Base-by-base conservation (phyloP, 2,797 vertebrate genomes). In the Sebastes itinus region DNA sequence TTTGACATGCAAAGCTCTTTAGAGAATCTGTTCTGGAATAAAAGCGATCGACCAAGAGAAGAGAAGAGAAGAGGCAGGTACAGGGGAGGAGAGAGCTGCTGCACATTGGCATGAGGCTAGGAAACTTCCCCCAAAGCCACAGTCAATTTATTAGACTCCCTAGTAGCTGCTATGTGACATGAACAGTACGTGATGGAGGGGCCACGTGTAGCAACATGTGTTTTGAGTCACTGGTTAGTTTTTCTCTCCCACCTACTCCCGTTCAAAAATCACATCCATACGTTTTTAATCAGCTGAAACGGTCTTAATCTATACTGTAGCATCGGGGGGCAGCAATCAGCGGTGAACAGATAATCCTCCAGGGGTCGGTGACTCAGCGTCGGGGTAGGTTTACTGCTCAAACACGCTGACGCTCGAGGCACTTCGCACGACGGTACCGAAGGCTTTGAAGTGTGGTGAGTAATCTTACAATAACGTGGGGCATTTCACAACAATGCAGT, bases 381-480 rank as follows among this genome's bases (percentile, higher is more conserved):
- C 7, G 42, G 42, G 42, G 18, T 18, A 49, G 42, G 42, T 49
- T 49, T 49, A 49, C 42, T 32, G 77, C 74, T 72, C 52, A 38
- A 72, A 61, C 60, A 33, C n/a, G 10, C 66, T 72, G 68, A 81
- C 1, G 42, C 80, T 80, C 18, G 13, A 72, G 85, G 84, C 81
- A 76, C 87, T 91, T 92, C 77, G 30, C 80, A 79, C 83, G 56
- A 66, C 32, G 3, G 56, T 62, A 85, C 61, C 14, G 67, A 65
- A 30, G 72, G 82, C 90, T 95, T 90, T 93, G 86, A 93, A 89
- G 88, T 71, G 76, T 0, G 32, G 71, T 92, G 90, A 93, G 91
- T 90, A 93, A 93, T 94, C 89, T 88, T 63, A 86, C 87, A 91
- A 82, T 88, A 89, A 89, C 18, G 82, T 77, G 91, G 84, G 85